Conservation (phyloP, 2,888 invertebrate genomes). For the Polymixis flavicincta region DNA sequence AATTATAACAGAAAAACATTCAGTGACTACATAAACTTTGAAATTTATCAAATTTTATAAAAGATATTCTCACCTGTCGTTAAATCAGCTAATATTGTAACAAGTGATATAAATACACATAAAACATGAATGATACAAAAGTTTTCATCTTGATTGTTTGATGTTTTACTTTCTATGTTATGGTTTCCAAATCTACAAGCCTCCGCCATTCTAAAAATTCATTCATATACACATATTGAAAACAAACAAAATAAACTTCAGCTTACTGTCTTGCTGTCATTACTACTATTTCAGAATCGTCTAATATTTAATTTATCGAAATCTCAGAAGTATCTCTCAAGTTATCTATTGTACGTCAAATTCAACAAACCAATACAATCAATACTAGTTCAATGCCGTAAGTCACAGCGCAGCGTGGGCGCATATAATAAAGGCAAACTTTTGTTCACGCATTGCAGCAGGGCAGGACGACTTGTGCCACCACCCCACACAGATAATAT, state of each 20-base stretch:
- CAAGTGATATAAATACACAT: slow-evolving; percentile 90
- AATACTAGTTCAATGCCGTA: slow-evolving; percentile 55
- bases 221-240: slow-evolving; percentile 65
- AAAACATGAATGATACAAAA: slow-evolving; percentile 89
- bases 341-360: slow-evolving; percentile 63
- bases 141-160: slow-evolving; percentile 83
- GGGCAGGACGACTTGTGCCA: slow-evolving; percentile 5
- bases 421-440: slow-evolving; percentile 55
- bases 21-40: background rate
- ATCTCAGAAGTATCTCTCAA: slow-evolving; percentile 32
- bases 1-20: slow-evolving; percentile 46
- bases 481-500: slow-evolving; percentile 35
- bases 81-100: slow-evolving; percentile 90
- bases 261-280: slow-evolving; percentile 39
- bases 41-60: background rate
- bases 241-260: slow-evolving; percentile 51
- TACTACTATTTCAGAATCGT: slow-evolving; percentile 46
- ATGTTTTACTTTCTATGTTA: slow-evolving; percentile 79
- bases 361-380: slow-evolving; percentile 67
- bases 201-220: slow-evolving; percentile 84
- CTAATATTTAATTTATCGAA: slow-evolving; percentile 31
- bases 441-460: slow-evolving; percentile 24
- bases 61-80: slow-evolving; percentile 88
- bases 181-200: slow-evolving; percentile 83
- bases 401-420: slow-evolving; percentile 67